Base-by-base conservation (phyloP, 1,140 invertebrate species). In the Drosophila yakuba region DNA sequence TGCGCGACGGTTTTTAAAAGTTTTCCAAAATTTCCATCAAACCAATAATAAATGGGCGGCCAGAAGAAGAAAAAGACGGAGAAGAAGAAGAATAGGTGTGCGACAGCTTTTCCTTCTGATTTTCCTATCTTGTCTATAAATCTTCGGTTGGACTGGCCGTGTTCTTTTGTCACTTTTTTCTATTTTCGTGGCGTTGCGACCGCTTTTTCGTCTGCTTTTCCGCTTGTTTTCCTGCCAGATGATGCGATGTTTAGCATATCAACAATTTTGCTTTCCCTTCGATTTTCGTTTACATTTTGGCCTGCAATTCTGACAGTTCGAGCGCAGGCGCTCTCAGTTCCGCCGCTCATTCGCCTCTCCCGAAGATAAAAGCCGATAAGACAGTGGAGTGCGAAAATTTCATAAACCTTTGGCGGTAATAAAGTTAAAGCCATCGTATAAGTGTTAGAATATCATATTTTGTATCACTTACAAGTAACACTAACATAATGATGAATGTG, bases 251-350 rank as follows among this genome's bases (percentile, higher is more conserved):
- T 50, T 54, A 44, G 58, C 55, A 61, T 79, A 82, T 72, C 67
- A 43, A 73, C 62, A 76, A 82, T 60, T 83, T 88, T 73, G 74
- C 79, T 61, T 82, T 78, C 48, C 44, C 52, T 61, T 58, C 38
- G 44, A 66, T 71, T 77, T 77, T 86, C 83, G 83, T 80, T 86
- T 76, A 88, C 75, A 86, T 82, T 86, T 73, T 83, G 63, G 66
- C 72, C 58, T 88, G 84, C 83, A 88, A 74, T 83, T 88, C 86
- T 88, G 83, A 88, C 83, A 63, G 73, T 89, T 89, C 68, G 36
- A 48, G 84, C 84, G 83, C 84, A 74, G 25, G 83, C 83, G 83
- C 67, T n/a, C 14, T 57, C 20, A 2, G 20, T 20, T 20, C 2
- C 20, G 20, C 20, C 20, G 20, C 20, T 20, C 28, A 28, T n/a